Percentiles rank a stretch among this genome's conserved stretches.
These are phyloP conservation scores for Blera fallax DNA, from an alignment of 2,888 invertebrate species.

Conservation along the genomic window DNA sequence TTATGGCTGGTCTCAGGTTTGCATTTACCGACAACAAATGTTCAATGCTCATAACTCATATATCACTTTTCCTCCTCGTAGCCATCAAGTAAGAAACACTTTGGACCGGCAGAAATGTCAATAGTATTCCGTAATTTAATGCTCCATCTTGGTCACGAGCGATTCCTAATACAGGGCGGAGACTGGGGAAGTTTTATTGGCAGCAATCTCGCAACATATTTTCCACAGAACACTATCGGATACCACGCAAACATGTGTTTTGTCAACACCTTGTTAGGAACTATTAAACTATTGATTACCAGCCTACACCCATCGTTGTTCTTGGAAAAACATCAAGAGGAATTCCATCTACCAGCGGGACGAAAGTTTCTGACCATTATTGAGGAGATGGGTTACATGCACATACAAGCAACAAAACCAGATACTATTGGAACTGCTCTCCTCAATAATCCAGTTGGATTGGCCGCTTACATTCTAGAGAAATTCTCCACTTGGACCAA, in stretches of 20 bases:
- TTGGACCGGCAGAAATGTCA: conserved; percentile 82
- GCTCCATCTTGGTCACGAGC: conserved; percentile 85
- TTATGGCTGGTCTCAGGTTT: conserved; percentile 87
- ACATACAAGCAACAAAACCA: conserved; percentile 93
- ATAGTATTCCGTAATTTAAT: conserved; percentile 86
- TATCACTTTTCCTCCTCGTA: conserved; percentile 22
- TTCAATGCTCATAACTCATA: no score
- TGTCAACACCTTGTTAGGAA: conserved; percentile 76
- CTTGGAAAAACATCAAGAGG: conserved; percentile 82
- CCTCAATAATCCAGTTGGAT: conserved; percentile 86
- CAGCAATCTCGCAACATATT: conserved; percentile 85
- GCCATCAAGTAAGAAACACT: conserved; percentile 78
- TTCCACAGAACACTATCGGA: conserved; percentile 84
- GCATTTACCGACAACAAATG: conserved; percentile 4
- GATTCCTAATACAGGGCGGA: conserved; percentile 89
- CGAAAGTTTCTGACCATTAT: conserved; percentile 76
- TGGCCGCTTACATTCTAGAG: conserved; percentile 95
- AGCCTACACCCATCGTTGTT: conserved; percentile 84
- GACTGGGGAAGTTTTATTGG: conserved; percentile 91
- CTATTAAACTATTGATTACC: conserved; percentile 82
- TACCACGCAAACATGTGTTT: conserved; percentile 86
- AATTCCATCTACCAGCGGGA: conserved; percentile 82
- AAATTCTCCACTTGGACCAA: conserved; percentile 90
- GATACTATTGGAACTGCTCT: conserved; percentile 88
- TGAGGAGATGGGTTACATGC: conserved; percentile 85